These are phyloP conservation scores for Arrhamphus sclerolepis DNA, from an alignment of 2,797 vertebrate genomes.

Conservation along the genomic window DNA sequence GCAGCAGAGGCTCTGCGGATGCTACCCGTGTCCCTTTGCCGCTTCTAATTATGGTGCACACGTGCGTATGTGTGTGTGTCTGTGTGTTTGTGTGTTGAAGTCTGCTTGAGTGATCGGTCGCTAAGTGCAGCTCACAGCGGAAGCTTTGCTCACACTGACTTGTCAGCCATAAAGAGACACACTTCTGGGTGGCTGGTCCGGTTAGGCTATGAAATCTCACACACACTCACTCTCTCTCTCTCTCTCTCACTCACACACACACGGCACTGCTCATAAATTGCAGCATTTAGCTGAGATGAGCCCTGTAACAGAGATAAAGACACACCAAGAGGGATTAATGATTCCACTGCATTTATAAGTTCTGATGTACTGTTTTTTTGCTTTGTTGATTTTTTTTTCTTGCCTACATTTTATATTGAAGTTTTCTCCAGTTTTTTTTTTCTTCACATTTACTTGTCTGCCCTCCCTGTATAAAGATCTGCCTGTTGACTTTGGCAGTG, in stretches of 20 bases:
- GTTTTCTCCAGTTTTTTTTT: conserved; percentile 2
- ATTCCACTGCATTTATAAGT: conserved; percentile 22
- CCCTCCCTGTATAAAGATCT: conserved; percentile 27
- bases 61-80: conserved; percentile 28
- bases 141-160: conserved; percentile 61
- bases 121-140: conserved; percentile 60
- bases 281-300: conserved; percentile 36
- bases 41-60: conserved; percentile 53
- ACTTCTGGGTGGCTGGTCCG: conserved; percentile 54
- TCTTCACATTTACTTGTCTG: conserved; percentile 2
- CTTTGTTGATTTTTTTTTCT: not conserved
- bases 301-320: conserved; percentile 33
- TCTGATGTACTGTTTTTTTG: conserved; percentile 4
- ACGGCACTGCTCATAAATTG: conserved; percentile 29
- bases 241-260: conserved; percentile 28
- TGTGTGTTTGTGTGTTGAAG: conserved; percentile 59
- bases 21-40: conserved; percentile 39
- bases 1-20: conserved; percentile 52
- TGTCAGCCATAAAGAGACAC: conserved; percentile 68
- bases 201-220: conserved; percentile 36
- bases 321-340: conserved; percentile 11
- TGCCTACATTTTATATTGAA: not conserved
- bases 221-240: conserved; percentile 21
- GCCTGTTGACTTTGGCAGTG: conserved; percentile 65
- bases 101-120: conserved; percentile 63